phyloP scores from a whole-genome alignment of 2,113 vertebrate genomes.

The Eptesicus fuscus region DNA sequence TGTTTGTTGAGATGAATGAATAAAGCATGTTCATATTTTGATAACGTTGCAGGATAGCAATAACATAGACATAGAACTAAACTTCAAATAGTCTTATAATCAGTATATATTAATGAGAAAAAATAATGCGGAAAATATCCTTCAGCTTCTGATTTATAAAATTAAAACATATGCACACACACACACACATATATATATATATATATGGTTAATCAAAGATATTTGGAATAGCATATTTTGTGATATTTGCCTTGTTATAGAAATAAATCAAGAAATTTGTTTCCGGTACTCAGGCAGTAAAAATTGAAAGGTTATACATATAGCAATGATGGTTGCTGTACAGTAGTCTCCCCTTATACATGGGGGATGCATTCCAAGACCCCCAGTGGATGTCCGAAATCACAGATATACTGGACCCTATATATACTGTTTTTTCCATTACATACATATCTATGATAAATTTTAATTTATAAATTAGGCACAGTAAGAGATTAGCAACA shows the following conservation, averaged over 20 bases:
- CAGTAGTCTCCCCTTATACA: neutral
- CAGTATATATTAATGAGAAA: neutral
- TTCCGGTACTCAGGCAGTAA: neutral
- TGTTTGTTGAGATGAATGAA: neutral
- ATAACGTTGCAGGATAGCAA: neutral
- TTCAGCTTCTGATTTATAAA: neutral
- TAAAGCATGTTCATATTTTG: neutral
- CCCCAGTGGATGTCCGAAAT: neutral
- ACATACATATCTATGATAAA: neutral
- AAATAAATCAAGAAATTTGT: neutral
- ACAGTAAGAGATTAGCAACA: neutral
- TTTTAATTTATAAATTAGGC: neutral
- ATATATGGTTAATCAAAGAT: neutral
- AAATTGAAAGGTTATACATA: neutral
- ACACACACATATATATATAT: neutral
- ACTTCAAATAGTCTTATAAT: neutral
- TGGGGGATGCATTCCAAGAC: neutral
- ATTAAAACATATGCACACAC: neutral
- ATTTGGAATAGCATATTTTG: neutral
- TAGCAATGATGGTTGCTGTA: neutral
- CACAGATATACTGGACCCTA: neutral
- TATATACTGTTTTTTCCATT: neutral
- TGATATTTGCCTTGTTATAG: neutral
- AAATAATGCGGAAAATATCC: neutral
- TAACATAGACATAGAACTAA: neutral